Evolutionary conservation across 1,140 invertebrate genomes (phyloP), one percentile per base, ranked within the genome.

Genomic region (Habropoda laboriosa): DNA sequence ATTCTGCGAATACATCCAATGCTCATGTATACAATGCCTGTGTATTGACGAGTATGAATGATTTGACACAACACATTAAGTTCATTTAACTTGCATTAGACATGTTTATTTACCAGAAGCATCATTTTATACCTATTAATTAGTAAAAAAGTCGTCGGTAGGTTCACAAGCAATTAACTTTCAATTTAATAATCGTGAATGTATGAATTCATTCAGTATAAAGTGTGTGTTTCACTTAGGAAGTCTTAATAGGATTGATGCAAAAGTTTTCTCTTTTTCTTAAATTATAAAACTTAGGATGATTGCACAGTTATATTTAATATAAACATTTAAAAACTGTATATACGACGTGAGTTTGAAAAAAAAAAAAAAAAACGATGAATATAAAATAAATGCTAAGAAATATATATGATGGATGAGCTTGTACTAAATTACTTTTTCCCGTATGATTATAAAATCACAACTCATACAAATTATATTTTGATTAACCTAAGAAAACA

Each of bases 91-190:
- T 90, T 90, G 89, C 89, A 88, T 90, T 91, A 91, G 86, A 91
- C 87, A 85, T 89, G 81, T 89, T 92, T 91, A 86, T 89, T 92
- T 85, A 89, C 83, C 88, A 90, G 84, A 91, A 92, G 89, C 90
- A 86, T 92, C 67, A 85, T 81, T 87, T 89, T 88, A 89, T 87
- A 88, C 84, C 72, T 88, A 86, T 87, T 90, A 89, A 89, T 91
- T 87, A 90, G 89, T 92, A 92, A 92, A 93, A 93, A 93, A 87
- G 81, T 91, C 78, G 86, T 87, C 83, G 64, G 68, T 86, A 86
- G 89, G 73, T 85, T 91, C 85, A 86, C 82, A 90, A 91, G 90
- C 88, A 89, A 89, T 79, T 82, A 86, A 90, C 80, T 90, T 88
- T 87, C 76, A 86, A 80, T 89, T 87, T 83, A 87, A 88, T 83